Evolutionary conservation across 2,797 vertebrate genomes (phyloP), one percentile per base, ranked within the genome.

Genomic region (Takifugu ocellatus): DNA sequence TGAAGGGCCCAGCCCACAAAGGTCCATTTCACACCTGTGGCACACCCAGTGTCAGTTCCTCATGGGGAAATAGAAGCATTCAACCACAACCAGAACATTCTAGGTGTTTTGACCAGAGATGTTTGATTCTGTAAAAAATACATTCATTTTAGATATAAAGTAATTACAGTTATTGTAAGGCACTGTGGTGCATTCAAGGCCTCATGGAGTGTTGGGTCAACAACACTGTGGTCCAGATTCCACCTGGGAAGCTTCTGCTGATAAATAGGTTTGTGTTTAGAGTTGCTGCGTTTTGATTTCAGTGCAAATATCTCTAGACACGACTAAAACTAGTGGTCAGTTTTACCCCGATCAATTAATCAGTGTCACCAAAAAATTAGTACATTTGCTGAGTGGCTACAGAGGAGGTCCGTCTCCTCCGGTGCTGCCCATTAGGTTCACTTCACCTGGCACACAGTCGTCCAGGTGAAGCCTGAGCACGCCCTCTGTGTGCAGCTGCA

Each of bases 381-480:
- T 7, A 5, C 29, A 33, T 3, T 33, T 7, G 6, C 3, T 3
- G 27, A 29, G 27, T 3, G 31, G 31, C 31, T 10, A 33, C 31
- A 1, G 31, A 7, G 31, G 31, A 10, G 31, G 31, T 2, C 2
- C 9, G 7, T 10, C 31, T 29, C 27, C 27, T 29, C 5, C 27
- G 26, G 26, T 27, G 26, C 26, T 27, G 26, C 8, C 31, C 31
- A 2, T 7, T 0, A 7, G 31, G 4, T 9, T 9, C 31, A 9
- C 15, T n/a, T 6, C 48, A 46, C 3, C 50, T 26, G 29, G 24
- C 33, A 54, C 14, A 59, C 91, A 98, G 63, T 92, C 87, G 45
- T 91, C 91, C 64, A 97, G 89, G 43, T 96, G 96, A 51, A 98
- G 63, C 47, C 85, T 93, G 67, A 97, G 84, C 46, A 96, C 88